Evolutionary conservation across 2,113 vertebrate species (phyloP), one percentile per base, ranked within the genome.

Genomic region (Chunga burmeisteri): DNA sequence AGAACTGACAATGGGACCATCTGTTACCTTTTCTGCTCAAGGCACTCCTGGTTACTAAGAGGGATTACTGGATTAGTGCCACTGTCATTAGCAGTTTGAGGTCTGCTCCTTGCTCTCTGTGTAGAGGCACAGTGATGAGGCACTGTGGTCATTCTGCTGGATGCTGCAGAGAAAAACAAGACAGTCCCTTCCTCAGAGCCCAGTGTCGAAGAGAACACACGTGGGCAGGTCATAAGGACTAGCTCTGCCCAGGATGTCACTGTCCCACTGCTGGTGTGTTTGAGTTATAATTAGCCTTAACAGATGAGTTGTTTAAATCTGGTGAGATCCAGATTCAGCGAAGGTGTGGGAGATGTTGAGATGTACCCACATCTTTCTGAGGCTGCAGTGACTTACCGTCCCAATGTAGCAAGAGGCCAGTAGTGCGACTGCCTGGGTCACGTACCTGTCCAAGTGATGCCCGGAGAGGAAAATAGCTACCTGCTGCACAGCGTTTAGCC

Each of bases 161-260:
- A 29, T 38, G 53, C 53, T 38, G 27, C 55, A 53, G 34, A 30
- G 44, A 16, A 38, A 67, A 62, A 36, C 29, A 59, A 49, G 50
- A 13, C 10, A 61, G 23, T 9, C 34, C 58, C 42, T 66, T 21
- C 49, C 75, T 46, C 42, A 74, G 53, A 44, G 32, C 16, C 34
- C 65, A 77, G 52, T 0, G 0, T 38, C 58, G 61, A 58, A 68
- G 40, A 26, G 23, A 53, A 14, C 26, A 61, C 77, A 38, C 18
- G 13, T 0, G 0, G 36, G 23, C 1, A 1, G 74, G 29, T 6
- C n/a, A 4, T 3, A 19, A 42, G 59, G 23, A 36, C 26, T 5
- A n/a, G 34, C 55, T 40, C 63, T 77, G 74, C 61, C 36, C 80
- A 55, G 63, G 27, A 22, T 27, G n/a, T 52, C 40, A 15, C 16